Conservation (phyloP, 2,797 vertebrate species). For the Poliocrania exsul region DNA sequence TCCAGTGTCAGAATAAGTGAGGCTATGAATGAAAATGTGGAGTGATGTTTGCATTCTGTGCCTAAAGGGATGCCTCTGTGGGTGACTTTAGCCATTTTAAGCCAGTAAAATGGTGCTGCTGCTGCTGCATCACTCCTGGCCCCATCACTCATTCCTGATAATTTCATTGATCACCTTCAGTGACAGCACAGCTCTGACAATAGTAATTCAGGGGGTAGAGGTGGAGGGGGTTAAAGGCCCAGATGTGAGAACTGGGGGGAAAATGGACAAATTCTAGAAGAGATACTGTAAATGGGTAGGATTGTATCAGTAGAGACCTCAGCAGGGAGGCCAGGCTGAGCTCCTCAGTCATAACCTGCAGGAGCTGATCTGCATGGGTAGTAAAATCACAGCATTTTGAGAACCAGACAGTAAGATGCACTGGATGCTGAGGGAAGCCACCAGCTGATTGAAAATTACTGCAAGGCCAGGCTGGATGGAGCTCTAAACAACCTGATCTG, state of each 20-base stretch:
- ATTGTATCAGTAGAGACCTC: background rate
- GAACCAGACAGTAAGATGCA: background rate
- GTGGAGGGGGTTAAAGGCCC: background rate
- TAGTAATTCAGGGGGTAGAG: background rate
- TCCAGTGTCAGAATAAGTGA: background rate
- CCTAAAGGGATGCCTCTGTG: background rate
- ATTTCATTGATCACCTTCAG: background rate
- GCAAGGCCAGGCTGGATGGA: background rate
- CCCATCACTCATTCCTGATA: background rate
- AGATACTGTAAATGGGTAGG: background rate
- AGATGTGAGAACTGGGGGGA: accelerated
- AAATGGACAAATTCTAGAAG: background rate
- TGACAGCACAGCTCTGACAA: background rate
- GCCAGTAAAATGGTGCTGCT: background rate
- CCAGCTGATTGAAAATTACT: background rate
- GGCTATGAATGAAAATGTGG: background rate
- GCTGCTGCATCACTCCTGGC: background rate
- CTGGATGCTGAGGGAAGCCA: background rate
- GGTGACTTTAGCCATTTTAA: background rate
- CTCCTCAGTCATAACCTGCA: background rate
- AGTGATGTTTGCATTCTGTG: background rate
- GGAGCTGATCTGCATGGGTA: background rate
- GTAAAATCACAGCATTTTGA: background rate
- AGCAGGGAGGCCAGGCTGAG: background rate
- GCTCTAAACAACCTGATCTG: background rate